Evolutionary conservation across 2,888 invertebrate genomes (phyloP), one percentile per base, ranked within the genome.

Genomic region (Blastobasis adustella): DNA sequence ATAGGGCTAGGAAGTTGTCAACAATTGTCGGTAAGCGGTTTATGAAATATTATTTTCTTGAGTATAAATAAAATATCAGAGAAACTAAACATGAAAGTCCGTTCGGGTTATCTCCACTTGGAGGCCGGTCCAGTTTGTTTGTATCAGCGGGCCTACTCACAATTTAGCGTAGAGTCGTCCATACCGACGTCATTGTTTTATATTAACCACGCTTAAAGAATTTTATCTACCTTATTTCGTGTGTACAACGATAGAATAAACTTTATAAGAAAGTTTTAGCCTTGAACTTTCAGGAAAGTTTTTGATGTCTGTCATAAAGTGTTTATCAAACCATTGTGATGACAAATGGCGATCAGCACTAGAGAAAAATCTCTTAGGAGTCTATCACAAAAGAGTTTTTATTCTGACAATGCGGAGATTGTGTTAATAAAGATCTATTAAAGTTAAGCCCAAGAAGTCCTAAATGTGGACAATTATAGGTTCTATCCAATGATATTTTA

Each of bases 1-100:
- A 63, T 58, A 61, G 59, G 53, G 58, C 58, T 60, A 59, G 63
- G 67, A 56, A 23, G 23, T 23, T 3, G 49, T 63, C 58, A 57
- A 47, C 50, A 56, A 54, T 63, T 60, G 58, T 58, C 52, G 50
- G 54, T 53, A 53, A 57, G 50, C 51, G 23, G 23, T 23, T 23
- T 23, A 23, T 23, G 23, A 23, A 23, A 51, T n/a, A 58, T 53
- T 49, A 54, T 54, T 56, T 42, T 50, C 43, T 23, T 38, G 51
- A 45, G 39, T 45, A 37, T 45, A 52, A 51, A 37, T 43, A 45
- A 50, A 54, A 50, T 37, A 50, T 50, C 37, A 50, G 9, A 49
- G 43, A 49, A 49, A n/a, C 39, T 47, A 39, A 49, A 46, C 49
- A 38, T 40, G 37, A 45, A 5, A 46, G 10, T 45, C 23, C 23